Conservation (phyloP, 2,113 vertebrate species). For the Corythaeola cristata region DNA sequence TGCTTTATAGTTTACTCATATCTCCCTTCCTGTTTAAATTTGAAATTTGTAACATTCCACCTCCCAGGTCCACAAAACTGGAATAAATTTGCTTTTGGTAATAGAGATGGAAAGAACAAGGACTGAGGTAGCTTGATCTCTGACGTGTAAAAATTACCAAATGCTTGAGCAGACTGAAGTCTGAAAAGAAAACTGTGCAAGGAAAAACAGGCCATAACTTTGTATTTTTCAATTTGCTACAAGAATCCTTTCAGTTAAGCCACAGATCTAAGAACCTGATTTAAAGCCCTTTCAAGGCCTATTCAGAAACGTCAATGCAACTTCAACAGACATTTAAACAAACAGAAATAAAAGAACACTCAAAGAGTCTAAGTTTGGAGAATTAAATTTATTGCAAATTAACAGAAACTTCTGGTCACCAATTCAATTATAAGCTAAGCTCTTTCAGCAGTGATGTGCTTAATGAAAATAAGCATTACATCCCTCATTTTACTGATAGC, state of each 20-base stretch:
- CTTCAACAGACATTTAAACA: not conserved
- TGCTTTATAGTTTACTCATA: not conserved
- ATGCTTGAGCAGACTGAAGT: not conserved
- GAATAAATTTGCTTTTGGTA: not conserved
- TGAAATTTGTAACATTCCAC: not conserved
- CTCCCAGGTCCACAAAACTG: not conserved
- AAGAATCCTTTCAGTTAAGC: not conserved
- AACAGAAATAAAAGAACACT: not conserved
- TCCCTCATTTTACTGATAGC: not conserved
- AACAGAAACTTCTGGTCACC: not conserved
- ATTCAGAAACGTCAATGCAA: not conserved
- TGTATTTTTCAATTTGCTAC: not conserved
- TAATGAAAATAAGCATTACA: not conserved
- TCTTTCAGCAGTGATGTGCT: not conserved
- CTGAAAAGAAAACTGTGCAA: not conserved
- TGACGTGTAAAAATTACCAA: not conserved
- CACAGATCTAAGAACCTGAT: not conserved
- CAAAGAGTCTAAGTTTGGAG: not conserved
- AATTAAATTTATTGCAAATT: not conserved
- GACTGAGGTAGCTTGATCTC: fast-evolving
- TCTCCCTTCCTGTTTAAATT: not conserved
- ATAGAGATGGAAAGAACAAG: not conserved
- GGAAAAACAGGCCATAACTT: not conserved
- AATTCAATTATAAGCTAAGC: not conserved
- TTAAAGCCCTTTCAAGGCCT: not conserved